A percentile compares a stretch with the other conserved stretches of the same genome.
Conservation (phyloP, 1,140 invertebrate species). For the Paraescarpia echinospica region DNA sequence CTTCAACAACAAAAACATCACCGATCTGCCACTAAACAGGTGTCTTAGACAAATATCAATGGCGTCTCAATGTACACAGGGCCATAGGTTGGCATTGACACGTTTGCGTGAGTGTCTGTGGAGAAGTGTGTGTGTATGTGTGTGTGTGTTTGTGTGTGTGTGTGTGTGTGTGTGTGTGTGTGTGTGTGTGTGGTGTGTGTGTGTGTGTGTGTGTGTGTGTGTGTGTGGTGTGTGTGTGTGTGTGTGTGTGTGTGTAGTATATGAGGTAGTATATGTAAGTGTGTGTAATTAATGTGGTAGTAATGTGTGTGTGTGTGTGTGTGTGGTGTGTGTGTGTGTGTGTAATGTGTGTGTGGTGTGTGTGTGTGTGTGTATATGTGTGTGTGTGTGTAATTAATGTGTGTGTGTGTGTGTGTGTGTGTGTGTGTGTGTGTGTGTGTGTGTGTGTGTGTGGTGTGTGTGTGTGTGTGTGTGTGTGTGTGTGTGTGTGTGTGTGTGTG, state of each 20-base stretch:
- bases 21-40: neutral
- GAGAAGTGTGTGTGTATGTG: neutral
- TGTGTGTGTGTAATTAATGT: neutral
- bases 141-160: neutral
- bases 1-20: neutral
- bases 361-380: neutral
- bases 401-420: neutral
- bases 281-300: neutral
- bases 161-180: constrained; percentile 15
- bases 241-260: neutral
- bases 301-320: neutral
- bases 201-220: neutral
- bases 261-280: neutral
- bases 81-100: neutral
- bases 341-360: neutral
- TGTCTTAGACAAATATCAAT: neutral
- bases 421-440: constrained; percentile 6
- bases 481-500: neutral
- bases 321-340: constrained; percentile 13
- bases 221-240: neutral
- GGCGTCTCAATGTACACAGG: neutral
- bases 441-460: constrained; percentile 10
- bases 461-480: constrained; percentile 8
- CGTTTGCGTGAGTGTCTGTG: neutral
- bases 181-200: neutral